phyloP scores from a whole-genome alignment of 2,113 vertebrate genomes.

The Oryzias javanicus region DNA sequence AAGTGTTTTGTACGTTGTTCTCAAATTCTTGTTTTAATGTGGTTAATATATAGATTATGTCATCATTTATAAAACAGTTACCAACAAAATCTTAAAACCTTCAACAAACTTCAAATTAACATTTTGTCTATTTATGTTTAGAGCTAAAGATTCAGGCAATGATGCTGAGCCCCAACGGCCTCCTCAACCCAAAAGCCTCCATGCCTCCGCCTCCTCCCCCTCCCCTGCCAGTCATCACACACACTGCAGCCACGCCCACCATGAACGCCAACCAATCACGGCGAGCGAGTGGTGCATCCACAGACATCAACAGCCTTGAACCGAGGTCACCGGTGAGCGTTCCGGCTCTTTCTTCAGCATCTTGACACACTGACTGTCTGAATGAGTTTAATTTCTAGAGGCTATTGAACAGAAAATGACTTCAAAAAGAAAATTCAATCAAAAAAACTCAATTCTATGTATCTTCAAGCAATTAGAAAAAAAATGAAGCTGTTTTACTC shows the following conservation, averaged over 20 bases:
- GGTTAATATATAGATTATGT: neutral
- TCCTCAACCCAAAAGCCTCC: slow-evolving; percentile 86
- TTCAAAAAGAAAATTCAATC: neutral
- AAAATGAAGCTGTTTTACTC: neutral
- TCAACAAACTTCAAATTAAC: too few species aligned
- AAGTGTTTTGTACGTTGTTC: neutral
- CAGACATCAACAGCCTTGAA: slow-evolving; percentile 80
- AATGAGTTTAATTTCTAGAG: slow-evolving; percentile 5
- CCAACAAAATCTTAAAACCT: too few species aligned
- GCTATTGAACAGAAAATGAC: neutral
- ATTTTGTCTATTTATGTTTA: slow-evolving; percentile 29
- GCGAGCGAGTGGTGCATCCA: slow-evolving; percentile 81
- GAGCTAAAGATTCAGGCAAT: slow-evolving; percentile 91
- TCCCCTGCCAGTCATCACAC: slow-evolving; percentile 84
- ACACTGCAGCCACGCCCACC: slow-evolving; percentile 87
- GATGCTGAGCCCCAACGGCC: slow-evolving; percentile 88
- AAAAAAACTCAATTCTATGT: neutral
- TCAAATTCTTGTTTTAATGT: neutral
- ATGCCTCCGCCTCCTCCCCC: slow-evolving; percentile 76
- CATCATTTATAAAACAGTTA: neutral
- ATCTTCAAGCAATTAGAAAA: neutral
- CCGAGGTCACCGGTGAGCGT: slow-evolving; percentile 86
- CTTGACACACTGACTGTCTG: neutral
- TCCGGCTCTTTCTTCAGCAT: neutral
- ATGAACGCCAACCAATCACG: slow-evolving; percentile 82